Conservation (phyloP, 2,113 vertebrate species). For the Sturnira hondurensis region DNA sequence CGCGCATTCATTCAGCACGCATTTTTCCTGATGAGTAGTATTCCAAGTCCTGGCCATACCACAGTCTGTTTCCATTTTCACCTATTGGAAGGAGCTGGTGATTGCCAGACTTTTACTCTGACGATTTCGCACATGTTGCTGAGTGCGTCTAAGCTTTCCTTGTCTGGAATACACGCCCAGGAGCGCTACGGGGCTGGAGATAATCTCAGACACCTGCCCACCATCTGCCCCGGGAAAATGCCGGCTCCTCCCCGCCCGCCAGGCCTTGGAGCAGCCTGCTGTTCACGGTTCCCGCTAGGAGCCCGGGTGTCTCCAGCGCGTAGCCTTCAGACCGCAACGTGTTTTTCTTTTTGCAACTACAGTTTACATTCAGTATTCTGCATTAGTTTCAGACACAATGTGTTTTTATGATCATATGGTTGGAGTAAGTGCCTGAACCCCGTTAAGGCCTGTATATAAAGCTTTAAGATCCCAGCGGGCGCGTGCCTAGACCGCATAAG, state of each 20-base stretch:
- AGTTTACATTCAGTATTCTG: not conserved
- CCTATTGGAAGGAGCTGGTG: not conserved
- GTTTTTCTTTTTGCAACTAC: not conserved
- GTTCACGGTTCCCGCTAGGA: not conserved
- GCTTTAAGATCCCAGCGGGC: not conserved
- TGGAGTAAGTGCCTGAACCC: not conserved
- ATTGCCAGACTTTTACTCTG: not conserved
- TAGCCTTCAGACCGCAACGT: not conserved
- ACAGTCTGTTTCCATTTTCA: not conserved
- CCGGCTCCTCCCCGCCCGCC: too few species aligned
- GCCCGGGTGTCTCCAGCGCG: not conserved
- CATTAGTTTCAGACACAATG: not conserved
- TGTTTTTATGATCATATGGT: not conserved
- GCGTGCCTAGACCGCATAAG: too few species aligned
- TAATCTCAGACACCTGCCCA: not conserved
- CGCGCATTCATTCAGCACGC: not conserved
- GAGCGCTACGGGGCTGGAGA: not conserved
- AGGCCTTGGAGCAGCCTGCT: too few species aligned
- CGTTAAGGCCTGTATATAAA: not conserved
- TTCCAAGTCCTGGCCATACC: not conserved
- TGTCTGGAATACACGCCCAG: not conserved
- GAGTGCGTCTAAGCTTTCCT: not conserved
- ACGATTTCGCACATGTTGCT: not conserved
- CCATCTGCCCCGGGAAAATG: not conserved
- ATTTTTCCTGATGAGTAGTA: not conserved